A percentile compares a stretch with the other conserved stretches of the same genome.
Conservation (phyloP, 2,113 vertebrate species). For the Caloenas nicobarica region DNA sequence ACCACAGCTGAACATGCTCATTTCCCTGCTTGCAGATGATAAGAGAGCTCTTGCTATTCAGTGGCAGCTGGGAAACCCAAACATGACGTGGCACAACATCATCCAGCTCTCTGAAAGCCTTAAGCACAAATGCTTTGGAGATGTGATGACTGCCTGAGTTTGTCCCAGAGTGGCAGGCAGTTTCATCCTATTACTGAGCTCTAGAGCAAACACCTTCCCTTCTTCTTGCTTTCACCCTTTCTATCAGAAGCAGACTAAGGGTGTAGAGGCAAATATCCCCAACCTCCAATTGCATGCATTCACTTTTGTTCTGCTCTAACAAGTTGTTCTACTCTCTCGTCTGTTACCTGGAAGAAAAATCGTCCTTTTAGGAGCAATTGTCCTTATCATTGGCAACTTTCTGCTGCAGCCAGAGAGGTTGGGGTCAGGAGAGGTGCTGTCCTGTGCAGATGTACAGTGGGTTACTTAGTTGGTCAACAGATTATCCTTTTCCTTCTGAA, state of each 20-base stretch:
- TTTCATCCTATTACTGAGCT: neutral
- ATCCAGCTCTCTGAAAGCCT: neutral
- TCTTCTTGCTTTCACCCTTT: neutral
- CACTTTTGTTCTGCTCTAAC: neutral
- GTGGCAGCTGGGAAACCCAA: neutral
- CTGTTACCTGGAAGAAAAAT: neutral
- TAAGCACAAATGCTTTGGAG: neutral
- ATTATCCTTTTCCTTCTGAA: neutral
- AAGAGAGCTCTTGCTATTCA: neutral
- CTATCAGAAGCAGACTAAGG: neutral
- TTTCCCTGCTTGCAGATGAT: neutral
- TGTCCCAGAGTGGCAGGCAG: neutral
- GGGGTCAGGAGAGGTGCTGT: neutral
- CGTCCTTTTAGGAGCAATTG: neutral
- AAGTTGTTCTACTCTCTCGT: neutral
- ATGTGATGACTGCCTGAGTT: neutral
- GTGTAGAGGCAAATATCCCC: neutral
- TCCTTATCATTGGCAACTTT: neutral
- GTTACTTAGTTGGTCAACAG: neutral
- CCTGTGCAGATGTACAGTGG: neutral
- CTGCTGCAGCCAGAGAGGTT: neutral
- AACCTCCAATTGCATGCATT: accelerated
- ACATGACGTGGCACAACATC: neutral
- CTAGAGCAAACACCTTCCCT: neutral
- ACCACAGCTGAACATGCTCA: neutral